Conservation (phyloP, 2,888 invertebrate genomes). For the Drosophila leonis region DNA sequence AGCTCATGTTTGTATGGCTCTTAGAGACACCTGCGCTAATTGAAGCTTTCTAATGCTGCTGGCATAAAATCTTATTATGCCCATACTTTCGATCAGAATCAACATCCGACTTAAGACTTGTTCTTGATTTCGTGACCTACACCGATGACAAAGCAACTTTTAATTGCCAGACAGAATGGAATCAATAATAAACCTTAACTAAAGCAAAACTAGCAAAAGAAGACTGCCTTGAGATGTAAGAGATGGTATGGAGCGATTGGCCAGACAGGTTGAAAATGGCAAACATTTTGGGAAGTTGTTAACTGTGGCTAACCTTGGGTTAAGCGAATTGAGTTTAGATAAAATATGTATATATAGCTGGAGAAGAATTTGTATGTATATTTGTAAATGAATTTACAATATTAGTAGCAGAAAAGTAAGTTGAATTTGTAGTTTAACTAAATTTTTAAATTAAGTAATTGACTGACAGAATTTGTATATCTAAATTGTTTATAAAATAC, state of each 20-base stretch:
- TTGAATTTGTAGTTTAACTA: not conserved
- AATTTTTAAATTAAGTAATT: too few species aligned
- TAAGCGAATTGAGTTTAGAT: not conserved
- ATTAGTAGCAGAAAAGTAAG: not conserved
- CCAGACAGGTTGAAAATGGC: not conserved
- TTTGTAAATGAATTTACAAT: not conserved
- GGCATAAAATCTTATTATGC: slow-evolving; percentile 13
- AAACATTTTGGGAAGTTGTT: not conserved
- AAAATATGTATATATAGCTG: not conserved
- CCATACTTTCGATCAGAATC: slow-evolving; percentile 9
- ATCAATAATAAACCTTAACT: not conserved
- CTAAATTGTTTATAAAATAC: too few species aligned
- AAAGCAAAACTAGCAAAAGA: not conserved
- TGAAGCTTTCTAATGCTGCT: slow-evolving; percentile 1
- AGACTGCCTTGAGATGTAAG: not conserved
- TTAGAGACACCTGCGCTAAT: slow-evolving; percentile 2
- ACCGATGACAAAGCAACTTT: slow-evolving; percentile 12
- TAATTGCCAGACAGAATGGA: not conserved
- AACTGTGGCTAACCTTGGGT: not conserved
- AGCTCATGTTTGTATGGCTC: not conserved
- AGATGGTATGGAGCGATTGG: not conserved
- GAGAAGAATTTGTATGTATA: too few species aligned
- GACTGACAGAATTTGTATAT: too few species aligned
- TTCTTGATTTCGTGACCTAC: slow-evolving; percentile 18
- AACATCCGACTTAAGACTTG: slow-evolving; percentile 8